Evolutionary conservation across 2,888 invertebrate species (phyloP), one percentile per base, ranked within the genome.

Genomic region (Eretmocerus hayati): DNA sequence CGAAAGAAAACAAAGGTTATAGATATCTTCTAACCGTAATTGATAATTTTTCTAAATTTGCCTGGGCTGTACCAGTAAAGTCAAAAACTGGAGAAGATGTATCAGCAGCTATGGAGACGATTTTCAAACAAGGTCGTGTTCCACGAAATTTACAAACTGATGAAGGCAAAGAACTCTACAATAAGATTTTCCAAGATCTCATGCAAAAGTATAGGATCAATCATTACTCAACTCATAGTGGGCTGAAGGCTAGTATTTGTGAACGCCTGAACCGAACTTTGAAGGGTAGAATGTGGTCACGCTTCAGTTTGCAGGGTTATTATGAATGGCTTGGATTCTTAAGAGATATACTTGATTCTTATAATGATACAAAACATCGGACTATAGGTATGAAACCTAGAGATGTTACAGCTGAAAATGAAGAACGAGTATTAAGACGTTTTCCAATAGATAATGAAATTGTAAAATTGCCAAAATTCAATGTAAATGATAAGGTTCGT

Each of bases 31-130:
- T 71, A 32, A 61, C 63, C n/a, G 59, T 67, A n/a, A 72, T 69
- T 35, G 67, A 72, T 58, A 55, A 58, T 22, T 70, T 71, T 57
- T 69, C 65, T 1, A 71, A 72, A 58, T 71, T 55, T 57, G 61
- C 64, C 4, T 71, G 51, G 49, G 48, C 54, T 36, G 41, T 21
- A 2, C 19, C 52, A 5, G 9, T 52, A 2, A 56, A 52, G 20
- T 41, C 26, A 3, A 56, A 55, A 42, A 53, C n/a, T 41, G 63
- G 54, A 15, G 32, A 42, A 32, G 58, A 62, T 49, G 62, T 66
- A 5, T 51, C 54, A 18, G 48, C 47, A 20, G 59, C 59, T 8
- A 58, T 59, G 54, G 36, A 55, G 18, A 26, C 33, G 21, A 36
- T 55, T 21, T 31, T 55, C 5, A 20, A 39, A 9, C n/a, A 50